A percentile compares a stretch with the other conserved stretches of the same genome.
Conservation (phyloP, 2,888 invertebrate genomes). For the Tiliacea citrago region DNA sequence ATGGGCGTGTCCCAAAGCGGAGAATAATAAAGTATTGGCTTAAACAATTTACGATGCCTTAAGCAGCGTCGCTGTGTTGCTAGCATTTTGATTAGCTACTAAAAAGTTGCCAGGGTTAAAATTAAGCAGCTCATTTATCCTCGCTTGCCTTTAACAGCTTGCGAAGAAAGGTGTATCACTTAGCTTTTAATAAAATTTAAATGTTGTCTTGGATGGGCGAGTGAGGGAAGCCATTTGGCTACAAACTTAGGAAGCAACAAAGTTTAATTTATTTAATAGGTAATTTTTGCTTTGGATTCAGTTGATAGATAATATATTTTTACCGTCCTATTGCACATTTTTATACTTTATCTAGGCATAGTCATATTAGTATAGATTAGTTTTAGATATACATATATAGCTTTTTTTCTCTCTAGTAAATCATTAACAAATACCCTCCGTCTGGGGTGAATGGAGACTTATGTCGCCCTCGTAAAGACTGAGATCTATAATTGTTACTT, state of each 20-base stretch:
- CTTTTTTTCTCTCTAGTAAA: background rate
- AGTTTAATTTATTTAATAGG: constrained; percentile 13
- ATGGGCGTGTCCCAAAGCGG: constrained; percentile 20
- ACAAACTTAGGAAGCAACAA: background rate
- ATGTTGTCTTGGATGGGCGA: constrained; percentile 6
- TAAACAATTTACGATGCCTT: constrained; percentile 44
- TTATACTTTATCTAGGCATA: too few species aligned
- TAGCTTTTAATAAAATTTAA: constrained; percentile 35
- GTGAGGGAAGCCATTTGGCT: background rate
- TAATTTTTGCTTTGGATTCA: background rate
- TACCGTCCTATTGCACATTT: background rate
- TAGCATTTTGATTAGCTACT: constrained; percentile 35
- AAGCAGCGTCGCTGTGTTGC: constrained; percentile 9
- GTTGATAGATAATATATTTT: background rate
- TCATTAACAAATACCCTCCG: background rate
- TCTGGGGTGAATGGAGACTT: background rate
- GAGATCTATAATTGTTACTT: too few species aligned
- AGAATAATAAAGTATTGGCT: constrained; percentile 42
- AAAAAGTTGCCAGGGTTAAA: constrained; percentile 50
- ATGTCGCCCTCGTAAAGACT: background rate
- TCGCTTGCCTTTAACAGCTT: constrained; percentile 36
- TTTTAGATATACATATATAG: background rate
- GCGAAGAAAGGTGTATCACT: constrained; percentile 26
- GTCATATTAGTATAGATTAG: too few species aligned
- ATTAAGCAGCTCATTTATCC: constrained; percentile 49